phyloP scores from a whole-genome alignment of 2,797 vertebrate genomes.

The Urosaurus nigricauda region DNA sequence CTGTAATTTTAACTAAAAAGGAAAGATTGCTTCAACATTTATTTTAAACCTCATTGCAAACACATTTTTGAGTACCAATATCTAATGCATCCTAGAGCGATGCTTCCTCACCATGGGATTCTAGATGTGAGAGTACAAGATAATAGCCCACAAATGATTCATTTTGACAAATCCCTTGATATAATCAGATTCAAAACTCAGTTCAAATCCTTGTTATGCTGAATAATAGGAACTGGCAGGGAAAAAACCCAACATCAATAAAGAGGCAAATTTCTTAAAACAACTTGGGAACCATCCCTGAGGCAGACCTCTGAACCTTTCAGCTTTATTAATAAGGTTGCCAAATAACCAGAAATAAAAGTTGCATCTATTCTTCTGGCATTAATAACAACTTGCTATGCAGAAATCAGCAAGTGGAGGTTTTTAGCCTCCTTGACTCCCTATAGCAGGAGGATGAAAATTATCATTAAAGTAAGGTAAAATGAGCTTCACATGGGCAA shows the following conservation, averaged over 20 bases:
- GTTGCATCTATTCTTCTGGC: not conserved
- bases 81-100: conserved; percentile 52
- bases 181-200: conserved; percentile 59
- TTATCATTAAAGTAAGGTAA: not conserved
- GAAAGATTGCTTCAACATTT: conserved; percentile 61
- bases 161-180: conserved; percentile 65
- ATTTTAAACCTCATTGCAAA: conserved; percentile 61
- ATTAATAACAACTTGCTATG: not conserved
- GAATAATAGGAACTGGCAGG: conserved; percentile 40
- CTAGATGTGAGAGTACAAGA: conserved; percentile 64
- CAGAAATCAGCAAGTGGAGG: not conserved
- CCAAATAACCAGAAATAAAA: not conserved
- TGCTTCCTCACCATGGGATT: conserved; percentile 56
- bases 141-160: conserved; percentile 57
- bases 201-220: conserved; percentile 49
- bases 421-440: not conserved
- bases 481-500: not conserved
- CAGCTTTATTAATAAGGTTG: not conserved
- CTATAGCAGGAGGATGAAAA: too few species aligned
- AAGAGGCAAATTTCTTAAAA: conserved; percentile 32
- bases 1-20: conserved; percentile 47
- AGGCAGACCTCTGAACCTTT: conserved; percentile 1
- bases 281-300: conserved; percentile 14
- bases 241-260: conserved; percentile 33
- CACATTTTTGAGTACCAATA: conserved; percentile 37